Base-by-base conservation (phyloP, 2,888 invertebrate species). In the Timema cristinae region DNA sequence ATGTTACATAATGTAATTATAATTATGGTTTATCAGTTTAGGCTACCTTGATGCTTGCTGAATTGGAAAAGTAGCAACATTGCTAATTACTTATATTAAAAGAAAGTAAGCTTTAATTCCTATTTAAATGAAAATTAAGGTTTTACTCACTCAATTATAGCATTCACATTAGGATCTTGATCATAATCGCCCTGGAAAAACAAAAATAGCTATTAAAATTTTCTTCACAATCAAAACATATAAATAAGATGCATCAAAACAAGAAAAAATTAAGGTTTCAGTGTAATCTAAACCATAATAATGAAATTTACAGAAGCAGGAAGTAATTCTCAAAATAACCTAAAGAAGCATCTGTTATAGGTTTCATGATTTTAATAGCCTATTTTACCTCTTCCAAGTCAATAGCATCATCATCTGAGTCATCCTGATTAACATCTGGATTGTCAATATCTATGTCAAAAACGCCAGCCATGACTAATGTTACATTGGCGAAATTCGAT, bases 371-470 rank as follows among this genome's bases (percentile, higher is more conserved):
- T 32, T 32, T 32, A 32, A 32, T 32, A 32, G 32, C 32, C 32
- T 32, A 76, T 81, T 84, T 87, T 87, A 95, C 95, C 89, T 93
- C 92, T 85, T 93, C 92, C 77, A 90, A 85, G 81, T 93, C 93
- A 81, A 95, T 91, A 82, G 91, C 91, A 86, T 97, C 97, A 82
- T 96, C 95, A 78, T 94, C 92, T 71, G 85, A 85, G 79, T 92
- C 93, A 81, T 91, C 91, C 82, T 92, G 91, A 80, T 87, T 90
- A 77, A 88, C 85, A 82, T 89, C 89, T 73, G 84, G 85, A 80
- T 91, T 90, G 80, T 90, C 90, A 81, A 96, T 87, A 84, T 97
- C 96, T 83, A 97, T 90, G 87, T 95, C 95, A 84, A 97, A 96
- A 83, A 96, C 92, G 84, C 93, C 95, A 83, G 92, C 91, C 91